Percentiles rank a stretch among this genome's conserved stretches.
Conservation (phyloP, 1,140 invertebrate genomes). For the Drosophila parvula region DNA sequence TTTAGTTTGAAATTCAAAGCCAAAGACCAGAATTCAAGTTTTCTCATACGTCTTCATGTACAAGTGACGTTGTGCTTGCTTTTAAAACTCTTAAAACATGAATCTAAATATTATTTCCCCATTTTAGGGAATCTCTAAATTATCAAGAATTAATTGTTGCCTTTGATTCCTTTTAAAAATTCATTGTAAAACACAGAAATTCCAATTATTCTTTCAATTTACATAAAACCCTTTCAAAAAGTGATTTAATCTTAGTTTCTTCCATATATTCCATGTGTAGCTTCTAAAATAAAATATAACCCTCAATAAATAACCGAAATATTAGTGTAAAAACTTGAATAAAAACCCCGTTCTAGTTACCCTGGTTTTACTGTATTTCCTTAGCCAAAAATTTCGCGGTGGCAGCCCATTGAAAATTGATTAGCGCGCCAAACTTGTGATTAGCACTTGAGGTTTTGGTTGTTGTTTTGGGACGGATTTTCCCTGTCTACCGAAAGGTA, state of each 20-base stretch:
- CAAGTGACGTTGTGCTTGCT: too few species aligned
- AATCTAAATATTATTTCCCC: too few species aligned
- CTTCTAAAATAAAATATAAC: background rate
- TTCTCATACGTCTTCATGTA: too few species aligned
- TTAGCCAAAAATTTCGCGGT: slow-evolving; percentile 5
- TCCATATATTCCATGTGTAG: background rate
- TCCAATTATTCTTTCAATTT: too few species aligned
- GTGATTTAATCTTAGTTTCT: background rate
- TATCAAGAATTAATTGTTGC: too few species aligned
- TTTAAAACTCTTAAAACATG: too few species aligned
- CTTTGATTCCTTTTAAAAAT: too few species aligned
- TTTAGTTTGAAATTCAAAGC: too few species aligned
- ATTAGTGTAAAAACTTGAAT: too few species aligned
- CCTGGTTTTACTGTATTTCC: slow-evolving; percentile 17
- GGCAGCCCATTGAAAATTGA: slow-evolving; percentile 9
- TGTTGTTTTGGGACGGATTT: slow-evolving; percentile 16
- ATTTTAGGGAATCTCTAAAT: too few species aligned
- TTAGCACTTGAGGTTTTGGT: slow-evolving; percentile 19
- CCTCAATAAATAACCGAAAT: background rate
- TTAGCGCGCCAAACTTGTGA: slow-evolving; percentile 30
- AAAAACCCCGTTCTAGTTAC: background rate
- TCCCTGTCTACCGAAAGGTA: slow-evolving; percentile 9
- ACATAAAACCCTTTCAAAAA: background rate
- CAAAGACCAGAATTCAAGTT: too few species aligned
- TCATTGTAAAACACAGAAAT: too few species aligned